These are phyloP conservation scores for Noctua janthina DNA, from an alignment of 2,888 invertebrate genomes.

Conservation along the genomic window DNA sequence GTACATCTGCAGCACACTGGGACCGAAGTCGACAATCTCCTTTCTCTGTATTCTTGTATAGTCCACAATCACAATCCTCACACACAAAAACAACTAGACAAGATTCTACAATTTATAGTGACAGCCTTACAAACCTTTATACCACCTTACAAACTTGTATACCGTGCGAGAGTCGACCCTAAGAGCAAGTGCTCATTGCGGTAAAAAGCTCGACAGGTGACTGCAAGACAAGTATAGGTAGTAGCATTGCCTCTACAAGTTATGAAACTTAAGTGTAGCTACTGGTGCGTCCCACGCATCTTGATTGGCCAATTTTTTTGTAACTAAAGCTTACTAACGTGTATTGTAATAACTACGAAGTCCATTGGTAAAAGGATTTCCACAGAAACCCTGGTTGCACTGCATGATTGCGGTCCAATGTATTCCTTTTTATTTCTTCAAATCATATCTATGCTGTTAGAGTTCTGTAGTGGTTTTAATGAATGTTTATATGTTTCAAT, in stretches of 20 bases:
- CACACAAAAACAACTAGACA: not conserved
- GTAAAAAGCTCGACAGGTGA: not conserved
- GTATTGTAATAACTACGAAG: constrained; percentile 51
- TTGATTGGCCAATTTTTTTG: not conserved
- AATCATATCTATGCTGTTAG: constrained; percentile 43
- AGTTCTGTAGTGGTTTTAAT: constrained; percentile 23
- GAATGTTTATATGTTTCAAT: constrained; percentile 28
- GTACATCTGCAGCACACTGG: no score
- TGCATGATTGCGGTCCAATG: constrained; percentile 75
- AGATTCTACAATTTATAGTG: not conserved
- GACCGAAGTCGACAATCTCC: no score
- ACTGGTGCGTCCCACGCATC: not conserved
- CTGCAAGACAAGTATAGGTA: not conserved
- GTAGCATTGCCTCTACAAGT: not conserved
- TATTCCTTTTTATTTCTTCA: constrained; percentile 45
- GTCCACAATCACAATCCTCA: not conserved
- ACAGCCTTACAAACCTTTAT: not conserved
- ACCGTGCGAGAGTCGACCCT: not conserved
- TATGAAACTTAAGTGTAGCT: no score
- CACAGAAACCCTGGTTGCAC: constrained; percentile 64
- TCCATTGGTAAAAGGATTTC: constrained; percentile 51
- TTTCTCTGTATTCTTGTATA: not conserved
- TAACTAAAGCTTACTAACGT: constrained; percentile 48
- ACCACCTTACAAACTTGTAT: not conserved
- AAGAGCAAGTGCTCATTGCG: not conserved